A percentile compares a stretch with the other conserved stretches of the same genome.
phyloP scores from a whole-genome alignment of 2,888 invertebrate genomes.

The Ceramica pisi region DNA sequence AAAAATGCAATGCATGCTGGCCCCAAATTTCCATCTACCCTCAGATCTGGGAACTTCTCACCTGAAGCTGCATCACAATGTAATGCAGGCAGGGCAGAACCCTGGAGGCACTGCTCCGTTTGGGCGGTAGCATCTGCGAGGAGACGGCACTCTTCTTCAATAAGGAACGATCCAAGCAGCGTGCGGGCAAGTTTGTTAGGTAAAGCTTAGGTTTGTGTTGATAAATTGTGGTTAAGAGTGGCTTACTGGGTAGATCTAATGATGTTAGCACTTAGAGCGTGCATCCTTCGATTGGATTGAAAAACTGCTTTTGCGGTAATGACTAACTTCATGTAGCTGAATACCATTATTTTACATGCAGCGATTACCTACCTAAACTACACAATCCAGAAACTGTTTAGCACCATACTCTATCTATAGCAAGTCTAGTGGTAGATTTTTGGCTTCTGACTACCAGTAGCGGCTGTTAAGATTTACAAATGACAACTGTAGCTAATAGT shows the following conservation, averaged over 20 bases:
- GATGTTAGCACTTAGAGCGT: background rate
- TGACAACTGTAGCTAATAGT: background rate
- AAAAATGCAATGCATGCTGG: slow-evolving; percentile 60
- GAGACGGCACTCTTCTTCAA: slow-evolving; percentile 86
- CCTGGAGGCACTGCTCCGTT: slow-evolving; percentile 83
- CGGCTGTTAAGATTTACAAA: background rate
- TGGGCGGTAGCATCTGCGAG: slow-evolving; percentile 88
- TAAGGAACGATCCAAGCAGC: slow-evolving; percentile 78
- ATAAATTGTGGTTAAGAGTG: slow-evolving; percentile 53
- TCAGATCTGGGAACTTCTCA: slow-evolving; percentile 87
- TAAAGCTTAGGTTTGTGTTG: slow-evolving; percentile 57
- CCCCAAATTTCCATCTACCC: slow-evolving; percentile 65
- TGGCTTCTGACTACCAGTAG: background rate
- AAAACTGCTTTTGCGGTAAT: background rate
- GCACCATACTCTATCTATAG: background rate
- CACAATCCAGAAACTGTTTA: background rate
- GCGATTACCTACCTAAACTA: background rate
- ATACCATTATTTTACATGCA: background rate
- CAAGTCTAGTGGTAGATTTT: background rate
- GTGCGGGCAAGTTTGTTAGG: slow-evolving; percentile 73
- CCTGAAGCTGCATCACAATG: slow-evolving; percentile 88
- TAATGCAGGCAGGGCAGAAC: slow-evolving; percentile 88
- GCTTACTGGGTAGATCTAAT: background rate
- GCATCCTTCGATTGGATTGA: background rate
- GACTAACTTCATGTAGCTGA: background rate